Percentiles rank a stretch among this genome's conserved stretches.
These are phyloP conservation scores for Julus scanicus DNA, from an alignment of 2,888 invertebrate genomes.

Conservation along the genomic window DNA sequence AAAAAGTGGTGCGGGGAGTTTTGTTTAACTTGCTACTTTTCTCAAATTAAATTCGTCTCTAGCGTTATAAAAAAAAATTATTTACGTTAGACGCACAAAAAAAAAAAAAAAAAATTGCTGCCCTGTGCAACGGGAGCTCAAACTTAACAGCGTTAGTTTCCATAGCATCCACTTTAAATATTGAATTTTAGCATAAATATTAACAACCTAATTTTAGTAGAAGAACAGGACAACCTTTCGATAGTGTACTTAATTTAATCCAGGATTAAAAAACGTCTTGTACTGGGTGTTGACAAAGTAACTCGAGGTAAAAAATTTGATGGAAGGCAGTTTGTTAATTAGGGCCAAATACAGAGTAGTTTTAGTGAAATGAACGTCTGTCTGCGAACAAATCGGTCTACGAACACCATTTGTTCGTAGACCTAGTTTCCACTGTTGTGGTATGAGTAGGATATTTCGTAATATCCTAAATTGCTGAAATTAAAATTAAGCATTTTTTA, in stretches of 20 bases:
- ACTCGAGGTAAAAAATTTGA: no score
- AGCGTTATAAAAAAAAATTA: background rate
- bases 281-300: background rate
- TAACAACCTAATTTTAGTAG: conserved; percentile 17
- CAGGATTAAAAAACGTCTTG: background rate
- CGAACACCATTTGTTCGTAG: no score
- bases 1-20: conserved; percentile 37
- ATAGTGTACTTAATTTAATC: background rate
- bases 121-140: background rate
- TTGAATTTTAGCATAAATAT: conserved; percentile 43
- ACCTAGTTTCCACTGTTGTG: no score
- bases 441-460: no score
- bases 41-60: conserved; percentile 47
- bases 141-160: background rate
- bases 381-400: no score
- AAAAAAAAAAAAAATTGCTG: background rate
- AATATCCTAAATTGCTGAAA: background rate
- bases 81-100: background rate
- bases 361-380: no score
- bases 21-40: conserved; percentile 47
- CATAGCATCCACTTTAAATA: background rate
- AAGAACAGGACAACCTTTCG: background rate
- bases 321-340: no score
- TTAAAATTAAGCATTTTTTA: background rate
- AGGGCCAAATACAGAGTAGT: no score